Evolutionary conservation across 1,140 invertebrate species (phyloP).

Genomic region (Plectus sambesii): DNA sequence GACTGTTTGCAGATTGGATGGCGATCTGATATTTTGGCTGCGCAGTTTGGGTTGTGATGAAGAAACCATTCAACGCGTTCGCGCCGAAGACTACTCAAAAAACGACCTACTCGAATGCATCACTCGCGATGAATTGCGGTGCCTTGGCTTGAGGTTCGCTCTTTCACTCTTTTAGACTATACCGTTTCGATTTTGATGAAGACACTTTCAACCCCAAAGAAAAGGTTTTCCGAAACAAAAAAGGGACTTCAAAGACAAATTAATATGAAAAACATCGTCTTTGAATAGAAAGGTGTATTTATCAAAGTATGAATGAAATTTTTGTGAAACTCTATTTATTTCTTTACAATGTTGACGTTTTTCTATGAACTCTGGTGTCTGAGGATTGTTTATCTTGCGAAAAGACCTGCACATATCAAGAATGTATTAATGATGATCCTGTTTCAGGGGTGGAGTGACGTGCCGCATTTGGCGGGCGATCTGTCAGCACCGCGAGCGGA

Average conservation of each 20-base stretch:
- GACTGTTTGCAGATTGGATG: not conserved
- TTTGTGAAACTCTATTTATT: not conserved
- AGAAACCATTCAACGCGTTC: constrained; percentile 52
- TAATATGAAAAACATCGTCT: constrained; percentile 8
- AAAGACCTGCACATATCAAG: constrained; percentile 8
- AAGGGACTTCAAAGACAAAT: constrained; percentile 5
- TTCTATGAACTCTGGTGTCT: constrained; percentile 9
- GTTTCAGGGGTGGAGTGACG: constrained; percentile 40
- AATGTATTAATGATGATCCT: not conserved
- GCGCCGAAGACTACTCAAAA: constrained; percentile 63
- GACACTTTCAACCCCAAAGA: constrained; percentile 4
- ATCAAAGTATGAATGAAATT: constrained; percentile 12
- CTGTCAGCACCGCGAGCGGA: constrained; percentile 25
- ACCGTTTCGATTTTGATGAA: constrained; percentile 10
- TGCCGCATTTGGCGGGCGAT: constrained; percentile 44
- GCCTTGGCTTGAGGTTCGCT: constrained; percentile 59
- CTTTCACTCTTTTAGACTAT: constrained; percentile 15
- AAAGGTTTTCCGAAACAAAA: constrained; percentile 1
- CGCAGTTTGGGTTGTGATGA: constrained; percentile 24
- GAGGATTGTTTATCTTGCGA: not conserved
- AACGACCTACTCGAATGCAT: constrained; percentile 64
- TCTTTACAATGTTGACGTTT: not conserved
- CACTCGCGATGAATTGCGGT: constrained; percentile 62
- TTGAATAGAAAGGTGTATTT: constrained; percentile 13
- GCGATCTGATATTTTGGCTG: constrained; percentile 18